These are phyloP conservation scores for Arothron firmamentum DNA, from an alignment of 2,113 vertebrate genomes.

Conservation along the genomic window DNA sequence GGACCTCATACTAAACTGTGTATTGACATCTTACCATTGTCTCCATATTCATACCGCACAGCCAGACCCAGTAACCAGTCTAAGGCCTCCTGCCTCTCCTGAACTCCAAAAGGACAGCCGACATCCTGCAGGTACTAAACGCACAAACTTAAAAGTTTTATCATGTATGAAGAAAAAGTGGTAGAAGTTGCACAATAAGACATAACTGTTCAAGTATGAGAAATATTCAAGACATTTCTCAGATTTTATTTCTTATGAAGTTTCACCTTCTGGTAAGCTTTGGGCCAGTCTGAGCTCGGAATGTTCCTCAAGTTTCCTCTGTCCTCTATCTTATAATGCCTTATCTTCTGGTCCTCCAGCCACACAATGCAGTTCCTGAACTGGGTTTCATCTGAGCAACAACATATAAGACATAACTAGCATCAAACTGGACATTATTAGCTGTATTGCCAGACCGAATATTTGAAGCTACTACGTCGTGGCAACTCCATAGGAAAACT, in stretches of 20 bases:
- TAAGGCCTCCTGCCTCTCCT: slow-evolving; percentile 84
- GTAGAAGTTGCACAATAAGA: no score
- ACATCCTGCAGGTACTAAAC: slow-evolving; percentile 90
- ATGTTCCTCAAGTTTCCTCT: slow-evolving; percentile 93
- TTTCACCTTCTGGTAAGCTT: slow-evolving; percentile 85
- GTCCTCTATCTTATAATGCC: slow-evolving; percentile 98
- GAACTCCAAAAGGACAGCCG: slow-evolving; percentile 85
- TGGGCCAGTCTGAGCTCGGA: slow-evolving; percentile 89
- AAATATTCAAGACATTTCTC: not conserved
- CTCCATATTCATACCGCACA: slow-evolving; percentile 93
- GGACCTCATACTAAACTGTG: not conserved
- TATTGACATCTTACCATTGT: slow-evolving; percentile 81
- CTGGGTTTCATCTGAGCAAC: slow-evolving; percentile 87
- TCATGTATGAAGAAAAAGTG: no score
- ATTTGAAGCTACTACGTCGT: no score
- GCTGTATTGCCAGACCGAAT: no score
- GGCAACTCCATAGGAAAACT: no score
- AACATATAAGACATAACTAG: not conserved
- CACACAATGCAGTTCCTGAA: slow-evolving; percentile 97
- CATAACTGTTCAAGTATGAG: no score
- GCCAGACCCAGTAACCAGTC: slow-evolving; percentile 97
- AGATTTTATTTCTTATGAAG: slow-evolving; percentile 9
- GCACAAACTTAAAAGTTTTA: not conserved
- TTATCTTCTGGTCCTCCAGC: slow-evolving; percentile 98
- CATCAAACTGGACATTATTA: no score